Evolutionary conservation across 2,113 vertebrate species (phyloP), one percentile per base, ranked within the genome.

Genomic region (Dissostichus mawsoni): DNA sequence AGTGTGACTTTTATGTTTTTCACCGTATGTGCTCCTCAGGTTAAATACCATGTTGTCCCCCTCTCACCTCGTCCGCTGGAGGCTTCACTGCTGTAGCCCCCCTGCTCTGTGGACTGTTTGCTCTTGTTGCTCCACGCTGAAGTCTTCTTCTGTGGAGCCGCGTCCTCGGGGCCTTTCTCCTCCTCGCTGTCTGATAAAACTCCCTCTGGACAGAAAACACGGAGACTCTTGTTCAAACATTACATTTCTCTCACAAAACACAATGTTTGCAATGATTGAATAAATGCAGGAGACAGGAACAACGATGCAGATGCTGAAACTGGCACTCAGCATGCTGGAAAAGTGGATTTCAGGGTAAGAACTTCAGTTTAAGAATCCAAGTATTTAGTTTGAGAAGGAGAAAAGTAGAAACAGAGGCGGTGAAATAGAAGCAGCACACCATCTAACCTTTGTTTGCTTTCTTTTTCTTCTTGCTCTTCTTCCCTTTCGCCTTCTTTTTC

Each of bases 141-240:
- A 63, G 92, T 92, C 68, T 93, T 86, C 83, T 95, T 96, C 76
- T 93, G 81, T 64, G 95, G 96, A 71, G 90, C 91, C 85, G 90
- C 92, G 17, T 95, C 94, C 92, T 97, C 96, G 1, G 95, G 95
- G 62, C 94, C 96, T 92, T 94, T 96, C 83, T 98, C 97, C 84
- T 97, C 97, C 94, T 98, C 97, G 81, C 97, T 98, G 87, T 98
- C 98, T 76, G 97, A 98, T 78, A 96, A 95, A 62, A 95, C 96
- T 81, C 94, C 96, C 86, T 96, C 96, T 95, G 95, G 80, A 81
- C 91, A 94, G 82, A 75, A 74, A 25, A 89, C 25, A 76, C 2
- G 12, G 23, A 53, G n/a, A 56, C 68, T 58, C 18, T 5, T 17
- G 62, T 56, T 84, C 36, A 80, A 45, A 61, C 51, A 9, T 14